Conservation (phyloP, 2,113 vertebrate genomes). For the Leiothrix lutea region DNA sequence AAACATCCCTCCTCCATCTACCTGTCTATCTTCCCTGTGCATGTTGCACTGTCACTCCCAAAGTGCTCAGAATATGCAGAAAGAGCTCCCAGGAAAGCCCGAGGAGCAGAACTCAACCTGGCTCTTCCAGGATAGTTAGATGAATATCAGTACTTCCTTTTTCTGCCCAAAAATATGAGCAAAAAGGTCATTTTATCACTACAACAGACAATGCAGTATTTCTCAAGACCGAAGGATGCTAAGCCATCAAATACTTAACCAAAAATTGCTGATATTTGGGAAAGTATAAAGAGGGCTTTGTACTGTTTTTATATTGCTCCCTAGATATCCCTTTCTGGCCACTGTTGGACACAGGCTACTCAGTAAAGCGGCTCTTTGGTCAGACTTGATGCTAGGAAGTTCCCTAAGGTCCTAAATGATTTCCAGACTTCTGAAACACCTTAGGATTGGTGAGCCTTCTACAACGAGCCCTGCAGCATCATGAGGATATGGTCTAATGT, state of each 20-base stretch:
- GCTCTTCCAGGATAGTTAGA: neutral
- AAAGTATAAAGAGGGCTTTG: neutral
- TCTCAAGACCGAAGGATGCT: neutral
- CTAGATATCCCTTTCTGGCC: neutral
- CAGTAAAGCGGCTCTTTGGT: neutral
- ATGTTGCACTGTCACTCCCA: neutral
- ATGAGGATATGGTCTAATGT: neutral
- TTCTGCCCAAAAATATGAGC: neutral
- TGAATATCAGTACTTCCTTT: neutral
- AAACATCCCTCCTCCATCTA: conserved; percentile 52
- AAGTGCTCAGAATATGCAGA: neutral
- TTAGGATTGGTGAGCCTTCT: neutral
- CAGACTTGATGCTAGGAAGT: neutral
- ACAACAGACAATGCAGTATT: neutral
- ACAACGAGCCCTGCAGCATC: neutral
- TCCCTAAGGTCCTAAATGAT: neutral
- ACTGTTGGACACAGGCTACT: neutral
- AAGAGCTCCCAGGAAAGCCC: neutral
- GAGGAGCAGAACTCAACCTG: neutral
- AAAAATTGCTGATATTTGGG: neutral
- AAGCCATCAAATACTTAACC: neutral
- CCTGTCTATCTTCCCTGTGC: conserved; percentile 20
- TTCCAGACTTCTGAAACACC: neutral
- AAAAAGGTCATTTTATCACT: neutral
- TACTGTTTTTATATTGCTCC: neutral